These are phyloP conservation scores for Notamacropus eugenii DNA, from an alignment of 2,797 vertebrate genomes.

Conservation along the genomic window DNA sequence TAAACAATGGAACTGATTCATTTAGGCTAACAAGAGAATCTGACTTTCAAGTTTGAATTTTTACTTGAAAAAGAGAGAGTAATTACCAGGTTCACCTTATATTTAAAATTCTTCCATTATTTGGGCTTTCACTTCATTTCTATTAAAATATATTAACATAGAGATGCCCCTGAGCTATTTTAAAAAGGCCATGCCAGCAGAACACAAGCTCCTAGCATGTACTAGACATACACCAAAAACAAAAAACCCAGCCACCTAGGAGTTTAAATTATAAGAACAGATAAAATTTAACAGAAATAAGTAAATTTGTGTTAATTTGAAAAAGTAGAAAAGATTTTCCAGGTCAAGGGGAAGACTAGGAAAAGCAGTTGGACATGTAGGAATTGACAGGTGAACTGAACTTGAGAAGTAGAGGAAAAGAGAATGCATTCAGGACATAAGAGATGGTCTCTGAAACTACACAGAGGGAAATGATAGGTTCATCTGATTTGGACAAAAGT, in stretches of 20 bases:
- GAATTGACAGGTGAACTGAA: background rate
- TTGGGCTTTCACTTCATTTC: background rate
- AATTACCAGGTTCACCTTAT: background rate
- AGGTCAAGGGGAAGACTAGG: background rate
- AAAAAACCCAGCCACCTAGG: background rate
- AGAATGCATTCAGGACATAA: background rate
- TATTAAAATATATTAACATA: background rate
- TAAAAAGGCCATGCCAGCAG: background rate
- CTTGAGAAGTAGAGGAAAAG: background rate
- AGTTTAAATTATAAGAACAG: background rate
- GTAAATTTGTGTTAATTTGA: background rate
- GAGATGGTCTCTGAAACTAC: background rate
- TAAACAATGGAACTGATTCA: background rate
- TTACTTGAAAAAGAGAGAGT: slow-evolving; percentile 19
- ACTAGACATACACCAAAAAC: background rate
- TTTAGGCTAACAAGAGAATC: background rate
- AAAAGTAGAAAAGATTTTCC: background rate
- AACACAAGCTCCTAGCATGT: background rate
- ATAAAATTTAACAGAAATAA: background rate
- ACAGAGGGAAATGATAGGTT: background rate
- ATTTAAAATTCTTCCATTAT: slow-evolving; percentile 23
- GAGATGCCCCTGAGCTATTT: background rate
- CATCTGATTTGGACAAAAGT: background rate
- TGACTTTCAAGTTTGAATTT: slow-evolving; percentile 6
- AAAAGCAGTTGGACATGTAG: background rate